These are phyloP conservation scores for human (Homo sapiens) DNA, from an alignment of 2,113 vertebrate genomes.

Conservation along the genomic window DNA sequence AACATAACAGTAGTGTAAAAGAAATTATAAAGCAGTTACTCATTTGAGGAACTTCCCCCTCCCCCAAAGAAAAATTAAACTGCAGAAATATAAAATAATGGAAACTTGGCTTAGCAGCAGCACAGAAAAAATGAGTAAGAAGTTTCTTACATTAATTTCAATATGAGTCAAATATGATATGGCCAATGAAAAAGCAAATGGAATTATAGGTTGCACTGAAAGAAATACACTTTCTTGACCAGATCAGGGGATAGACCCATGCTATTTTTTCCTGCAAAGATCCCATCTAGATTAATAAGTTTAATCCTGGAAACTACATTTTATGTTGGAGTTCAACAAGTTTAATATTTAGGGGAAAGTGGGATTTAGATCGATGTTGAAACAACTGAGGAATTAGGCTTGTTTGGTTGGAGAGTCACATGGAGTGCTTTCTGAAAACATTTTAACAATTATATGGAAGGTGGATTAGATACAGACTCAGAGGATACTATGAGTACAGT, in stretches of 20 bases:
- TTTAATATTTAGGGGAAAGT: neutral
- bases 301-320: neutral
- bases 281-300: neutral
- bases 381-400: neutral
- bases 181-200: neutral
- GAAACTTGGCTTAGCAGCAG: neutral
- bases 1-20: neutral
- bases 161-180: neutral
- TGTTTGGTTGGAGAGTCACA: neutral
- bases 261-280: neutral
- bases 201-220: neutral
- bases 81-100: neutral
- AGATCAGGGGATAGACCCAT: neutral
- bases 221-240: neutral
- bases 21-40: neutral
- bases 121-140: neutral
- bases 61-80: neutral
- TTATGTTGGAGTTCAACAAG: neutral
- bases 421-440: neutral
- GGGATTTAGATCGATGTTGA: neutral
- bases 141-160: neutral
- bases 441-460: neutral
- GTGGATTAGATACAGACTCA: neutral
- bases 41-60: neutral
- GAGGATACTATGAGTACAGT: neutral